Conservation (phyloP, 2,888 invertebrate species). For the Urechis unicinctus region DNA sequence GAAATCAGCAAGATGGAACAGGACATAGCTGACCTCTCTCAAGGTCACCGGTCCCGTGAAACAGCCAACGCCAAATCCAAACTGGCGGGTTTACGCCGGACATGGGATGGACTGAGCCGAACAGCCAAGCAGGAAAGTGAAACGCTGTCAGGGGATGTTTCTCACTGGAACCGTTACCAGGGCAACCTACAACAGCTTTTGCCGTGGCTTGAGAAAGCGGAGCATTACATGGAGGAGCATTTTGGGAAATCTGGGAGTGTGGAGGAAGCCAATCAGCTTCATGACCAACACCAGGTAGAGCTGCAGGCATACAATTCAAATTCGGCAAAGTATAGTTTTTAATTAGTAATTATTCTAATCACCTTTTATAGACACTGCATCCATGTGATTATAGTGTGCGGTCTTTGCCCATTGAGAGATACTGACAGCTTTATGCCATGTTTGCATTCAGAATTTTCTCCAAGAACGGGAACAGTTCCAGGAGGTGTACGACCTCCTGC, state of each 20-base stretch:
- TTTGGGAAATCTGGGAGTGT: slow-evolving; percentile 70
- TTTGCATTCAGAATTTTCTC: slow-evolving; percentile 58
- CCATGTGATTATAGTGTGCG: background rate
- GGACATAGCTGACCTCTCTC: slow-evolving; percentile 68
- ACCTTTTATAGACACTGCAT: background rate
- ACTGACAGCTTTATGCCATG: background rate
- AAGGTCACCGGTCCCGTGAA: slow-evolving; percentile 56
- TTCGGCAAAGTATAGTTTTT: no score
- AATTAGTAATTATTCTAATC: no score
- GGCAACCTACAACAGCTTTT: slow-evolving; percentile 68
- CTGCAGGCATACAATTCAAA: no score
- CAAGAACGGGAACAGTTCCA: slow-evolving; percentile 67
- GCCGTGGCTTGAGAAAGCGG: slow-evolving; percentile 83
- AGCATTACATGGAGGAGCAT: slow-evolving; percentile 68
- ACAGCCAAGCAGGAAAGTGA: slow-evolving; percentile 71
- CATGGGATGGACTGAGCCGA: slow-evolving; percentile 69
- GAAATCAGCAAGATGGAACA: slow-evolving; percentile 67
- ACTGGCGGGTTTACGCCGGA: slow-evolving; percentile 68
- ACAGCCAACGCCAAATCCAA: slow-evolving; percentile 69
- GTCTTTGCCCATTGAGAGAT: background rate
- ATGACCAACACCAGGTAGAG: slow-evolving; percentile 58
- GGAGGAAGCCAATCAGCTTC: slow-evolving; percentile 62
- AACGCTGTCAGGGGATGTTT: slow-evolving; percentile 68
- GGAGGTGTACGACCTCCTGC: slow-evolving; percentile 40
- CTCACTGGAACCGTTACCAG: slow-evolving; percentile 80